These are phyloP conservation scores for Poeciliopsis turneri DNA, from an alignment of 2,797 vertebrate genomes.

Conservation along the genomic window DNA sequence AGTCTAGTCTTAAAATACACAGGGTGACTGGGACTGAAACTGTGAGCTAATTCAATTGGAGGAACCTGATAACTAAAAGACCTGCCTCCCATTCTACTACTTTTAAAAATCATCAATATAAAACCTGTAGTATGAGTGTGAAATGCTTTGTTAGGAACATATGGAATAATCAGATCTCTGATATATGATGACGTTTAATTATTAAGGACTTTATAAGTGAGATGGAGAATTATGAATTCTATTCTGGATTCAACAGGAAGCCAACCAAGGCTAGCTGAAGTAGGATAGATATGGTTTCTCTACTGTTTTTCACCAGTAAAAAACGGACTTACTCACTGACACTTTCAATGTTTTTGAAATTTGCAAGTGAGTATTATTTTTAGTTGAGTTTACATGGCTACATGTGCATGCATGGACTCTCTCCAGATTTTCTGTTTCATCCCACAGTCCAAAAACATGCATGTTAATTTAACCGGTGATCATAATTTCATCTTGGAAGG, in stretches of 20 bases:
- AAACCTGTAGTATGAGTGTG: too few relatives aligned
- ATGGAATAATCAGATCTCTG: background rate
- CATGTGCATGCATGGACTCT: background rate
- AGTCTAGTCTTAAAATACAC: too few relatives aligned
- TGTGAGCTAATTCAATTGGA: too few relatives aligned
- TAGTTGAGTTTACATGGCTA: background rate
- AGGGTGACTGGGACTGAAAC: too few relatives aligned
- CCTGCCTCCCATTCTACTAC: too few relatives aligned
- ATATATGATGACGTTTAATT: background rate
- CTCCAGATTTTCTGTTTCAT: background rate
- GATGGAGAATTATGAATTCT: background rate
- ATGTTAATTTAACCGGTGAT: conserved; percentile 2
- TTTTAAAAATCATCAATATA: too few relatives aligned
- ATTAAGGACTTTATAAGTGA: background rate
- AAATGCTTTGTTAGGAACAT: background rate
- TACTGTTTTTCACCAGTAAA: background rate
- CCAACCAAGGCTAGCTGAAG: background rate
- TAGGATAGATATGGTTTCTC: background rate
- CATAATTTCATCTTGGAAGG: background rate
- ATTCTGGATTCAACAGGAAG: background rate
- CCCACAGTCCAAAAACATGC: background rate
- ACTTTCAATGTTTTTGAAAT: background rate
- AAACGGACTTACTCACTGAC: background rate
- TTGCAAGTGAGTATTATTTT: background rate
- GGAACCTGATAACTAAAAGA: too few relatives aligned